Percentiles rank a stretch among this genome's conserved stretches.
phyloP scores from a whole-genome alignment of 2,888 invertebrate genomes.

The Eupeodes luniger region DNA sequence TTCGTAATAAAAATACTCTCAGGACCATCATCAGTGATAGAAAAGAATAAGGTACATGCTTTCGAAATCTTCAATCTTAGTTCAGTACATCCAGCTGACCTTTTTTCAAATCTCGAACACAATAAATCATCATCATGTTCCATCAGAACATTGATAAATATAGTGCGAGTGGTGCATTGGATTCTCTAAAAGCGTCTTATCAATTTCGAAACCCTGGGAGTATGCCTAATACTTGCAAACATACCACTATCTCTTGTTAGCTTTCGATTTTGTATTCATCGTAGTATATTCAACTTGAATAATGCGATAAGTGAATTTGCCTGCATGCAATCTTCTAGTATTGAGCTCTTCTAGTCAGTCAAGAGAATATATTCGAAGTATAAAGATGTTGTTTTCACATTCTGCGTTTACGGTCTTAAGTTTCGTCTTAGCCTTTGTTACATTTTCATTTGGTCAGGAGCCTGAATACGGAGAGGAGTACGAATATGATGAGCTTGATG shows the following conservation, averaged over 20 bases:
- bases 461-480: not conserved
- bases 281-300: conserved; percentile 9
- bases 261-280: conserved; percentile 9
- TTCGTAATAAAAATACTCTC: no score
- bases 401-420: not conserved
- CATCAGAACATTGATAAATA: not conserved
- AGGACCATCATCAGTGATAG: no score
- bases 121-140: conserved; percentile 9
- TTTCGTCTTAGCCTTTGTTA: not conserved
- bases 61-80: not conserved
- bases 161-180: not conserved
- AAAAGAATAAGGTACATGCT: not conserved
- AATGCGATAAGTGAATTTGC: conserved; percentile 16
- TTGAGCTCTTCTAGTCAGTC: not conserved
- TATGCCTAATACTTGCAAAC: not conserved
- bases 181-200: not conserved
- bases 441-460: not conserved
- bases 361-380: not conserved
- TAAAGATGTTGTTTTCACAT: not conserved
- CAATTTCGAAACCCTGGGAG: conserved; percentile 32
- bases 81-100: conserved; percentile 8
- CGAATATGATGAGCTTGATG: not conserved
- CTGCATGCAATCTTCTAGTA: not conserved
- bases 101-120: not conserved
- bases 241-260: conserved; percentile 11